These are phyloP conservation scores for Okapia johnstoni DNA, from an alignment of 2,113 vertebrate species.

Conservation along the genomic window DNA sequence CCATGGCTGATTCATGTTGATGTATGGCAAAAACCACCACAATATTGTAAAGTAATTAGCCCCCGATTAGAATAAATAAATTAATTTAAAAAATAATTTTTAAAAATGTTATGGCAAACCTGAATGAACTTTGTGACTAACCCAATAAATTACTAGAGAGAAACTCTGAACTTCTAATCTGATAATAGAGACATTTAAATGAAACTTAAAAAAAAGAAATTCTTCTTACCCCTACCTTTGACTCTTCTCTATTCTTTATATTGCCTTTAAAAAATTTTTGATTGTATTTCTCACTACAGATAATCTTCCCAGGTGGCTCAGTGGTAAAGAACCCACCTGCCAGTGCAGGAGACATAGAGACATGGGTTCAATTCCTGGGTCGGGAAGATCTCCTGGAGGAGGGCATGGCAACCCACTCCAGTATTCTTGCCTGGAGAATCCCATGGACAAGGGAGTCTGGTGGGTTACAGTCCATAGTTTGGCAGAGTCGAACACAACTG, in stretches of 20 bases:
- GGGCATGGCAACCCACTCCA: neutral
- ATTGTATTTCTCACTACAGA: neutral
- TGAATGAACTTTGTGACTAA: neutral
- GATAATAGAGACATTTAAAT: neutral
- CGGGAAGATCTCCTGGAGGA: neutral
- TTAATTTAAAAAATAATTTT: neutral
- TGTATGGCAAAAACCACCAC: neutral
- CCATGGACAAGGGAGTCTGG: neutral
- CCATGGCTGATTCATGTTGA: neutral
- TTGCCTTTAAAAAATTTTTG: neutral
- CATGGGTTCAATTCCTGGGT: neutral
- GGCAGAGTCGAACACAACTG: fast-evolving
- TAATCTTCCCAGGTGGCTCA: neutral
- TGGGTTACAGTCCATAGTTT: neutral
- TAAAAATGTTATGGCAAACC: neutral
- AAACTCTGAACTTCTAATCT: neutral
- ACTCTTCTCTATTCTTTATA: neutral
- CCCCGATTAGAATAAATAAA: neutral
- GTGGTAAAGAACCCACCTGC: neutral
- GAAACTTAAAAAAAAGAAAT: neutral
- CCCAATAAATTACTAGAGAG: neutral
- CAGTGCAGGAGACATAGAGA: neutral
- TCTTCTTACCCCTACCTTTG: neutral
- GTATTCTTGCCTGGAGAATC: neutral
- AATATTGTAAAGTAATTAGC: neutral